Conservation (phyloP, 1,140 invertebrate species). For the Bombus terrestris region DNA sequence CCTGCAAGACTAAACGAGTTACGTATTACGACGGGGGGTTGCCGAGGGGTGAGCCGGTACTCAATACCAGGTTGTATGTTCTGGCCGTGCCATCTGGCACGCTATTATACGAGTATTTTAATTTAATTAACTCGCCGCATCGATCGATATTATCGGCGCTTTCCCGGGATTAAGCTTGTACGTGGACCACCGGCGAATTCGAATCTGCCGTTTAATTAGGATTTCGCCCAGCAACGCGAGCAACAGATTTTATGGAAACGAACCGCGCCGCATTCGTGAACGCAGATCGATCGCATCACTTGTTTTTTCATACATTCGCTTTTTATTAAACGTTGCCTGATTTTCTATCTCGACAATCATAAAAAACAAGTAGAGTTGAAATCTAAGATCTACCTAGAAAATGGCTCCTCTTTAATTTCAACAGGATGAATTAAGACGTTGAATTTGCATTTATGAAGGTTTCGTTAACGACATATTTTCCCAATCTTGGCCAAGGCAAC, state of each 20-base stretch:
- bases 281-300: slow-evolving; percentile 40
- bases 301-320: slow-evolving; percentile 27
- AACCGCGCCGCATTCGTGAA: slow-evolving; percentile 42
- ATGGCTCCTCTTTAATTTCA: background rate
- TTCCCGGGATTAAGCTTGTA: slow-evolving; percentile 81
- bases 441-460: background rate
- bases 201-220: slow-evolving; percentile 82
- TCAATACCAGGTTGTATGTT: slow-evolving; percentile 79
- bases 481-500: background rate
- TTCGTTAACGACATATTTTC: background rate
- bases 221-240: slow-evolving; percentile 77
- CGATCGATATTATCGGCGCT: slow-evolving; percentile 82
- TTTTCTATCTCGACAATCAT: background rate
- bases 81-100: slow-evolving; percentile 79
- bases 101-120: slow-evolving; percentile 83
- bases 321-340: background rate
- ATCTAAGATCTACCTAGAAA: background rate
- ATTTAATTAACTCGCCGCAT: slow-evolving; percentile 82
- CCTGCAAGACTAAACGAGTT: slow-evolving; percentile 81
- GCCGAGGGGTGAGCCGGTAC: slow-evolving; percentile 56
- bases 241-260: slow-evolving; percentile 80
- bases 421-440: background rate
- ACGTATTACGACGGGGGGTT: slow-evolving; percentile 74
- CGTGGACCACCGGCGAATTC: slow-evolving; percentile 71
- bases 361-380: background rate